Evolutionary conservation across 2,113 vertebrate species (phyloP), one percentile per base, ranked within the genome.

Genomic region (Micronycteris hirsuta): DNA sequence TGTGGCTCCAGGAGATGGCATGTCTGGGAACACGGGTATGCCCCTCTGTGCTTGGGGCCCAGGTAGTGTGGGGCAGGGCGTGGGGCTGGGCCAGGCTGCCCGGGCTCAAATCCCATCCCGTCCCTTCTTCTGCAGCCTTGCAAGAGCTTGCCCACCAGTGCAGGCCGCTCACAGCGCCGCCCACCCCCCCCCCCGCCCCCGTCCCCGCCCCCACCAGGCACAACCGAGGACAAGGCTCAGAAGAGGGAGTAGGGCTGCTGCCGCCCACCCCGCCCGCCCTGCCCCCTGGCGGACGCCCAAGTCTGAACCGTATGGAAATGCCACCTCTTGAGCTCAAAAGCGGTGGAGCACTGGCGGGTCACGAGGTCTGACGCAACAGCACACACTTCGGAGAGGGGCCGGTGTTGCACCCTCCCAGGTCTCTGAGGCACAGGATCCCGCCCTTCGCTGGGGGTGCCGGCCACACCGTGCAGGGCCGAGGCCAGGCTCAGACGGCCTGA

Each of bases 331-430:
- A 31, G 47, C 33, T n/a, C 45, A 16, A 13, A 28, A 24, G 20
- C 3, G 52, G 43, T 0, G 15, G 33, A 28, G 33, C 52, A 5
- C 3, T 49, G 11, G 67, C 0, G 1, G 36, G 31, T 22, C 33
- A 2, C 7, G 0, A 0, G 0, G 71, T 4, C 28, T 12, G n/a
- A 58, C 0, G n/a, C 31, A 28, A 54, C 16, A 1, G 26, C 78
- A 43, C 22, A 13, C 9, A n/a, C 16, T 47, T 15, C n/a, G 5
- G 43, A 82, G 77, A 58, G 4, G 43, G 43, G 8, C 4, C 7
- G 8, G 13, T 28, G 26, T 7, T 33, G 2, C 45, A 8, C 4
- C 36, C 20, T 47, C 36, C 58, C 73, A 77, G 11, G 52, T 28
- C 24, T 4, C 26, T 2, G 19, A n/a, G 70, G 12, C 6, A 5